Conservation (phyloP, 1,140 invertebrate genomes). For the Drosophila littoralis region DNA sequence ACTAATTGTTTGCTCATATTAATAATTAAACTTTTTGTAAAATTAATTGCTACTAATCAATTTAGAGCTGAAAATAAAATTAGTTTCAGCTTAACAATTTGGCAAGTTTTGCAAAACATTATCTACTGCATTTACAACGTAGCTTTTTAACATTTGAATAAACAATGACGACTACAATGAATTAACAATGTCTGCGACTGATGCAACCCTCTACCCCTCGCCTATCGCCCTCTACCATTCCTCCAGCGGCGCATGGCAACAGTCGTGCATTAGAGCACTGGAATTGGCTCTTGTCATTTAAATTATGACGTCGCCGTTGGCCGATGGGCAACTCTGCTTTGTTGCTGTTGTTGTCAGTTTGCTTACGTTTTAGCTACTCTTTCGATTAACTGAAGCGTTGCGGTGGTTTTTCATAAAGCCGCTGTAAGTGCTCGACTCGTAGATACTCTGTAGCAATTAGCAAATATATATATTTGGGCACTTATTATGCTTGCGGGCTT, state of each 20-base stretch:
- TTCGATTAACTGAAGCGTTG: constrained; percentile 28
- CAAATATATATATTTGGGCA: neutral
- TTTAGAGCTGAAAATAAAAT: constrained; percentile 6
- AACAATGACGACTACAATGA: constrained; percentile 5
- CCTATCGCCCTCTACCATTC: neutral
- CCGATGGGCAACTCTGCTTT: constrained; percentile 4
- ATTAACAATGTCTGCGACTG: constrained; percentile 13
- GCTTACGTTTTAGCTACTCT: constrained; percentile 14
- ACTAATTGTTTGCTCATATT: too few relatives aligned
- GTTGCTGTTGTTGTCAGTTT: constrained; percentile 3
- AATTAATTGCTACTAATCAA: constrained; percentile 1
- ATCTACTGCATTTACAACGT: neutral
- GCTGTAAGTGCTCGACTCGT: neutral
- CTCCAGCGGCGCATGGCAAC: neutral
- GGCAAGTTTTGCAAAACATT: neutral
- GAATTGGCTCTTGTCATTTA: neutral
- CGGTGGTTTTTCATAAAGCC: neutral
- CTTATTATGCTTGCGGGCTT: too few relatives aligned
- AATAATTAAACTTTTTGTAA: neutral
- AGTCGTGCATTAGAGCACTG: neutral
- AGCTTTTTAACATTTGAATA: neutral
- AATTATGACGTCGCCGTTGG: neutral
- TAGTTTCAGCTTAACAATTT: constrained; percentile 20
- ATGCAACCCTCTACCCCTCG: neutral
- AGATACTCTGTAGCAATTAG: neutral